Evolutionary conservation across 2,888 invertebrate species (phyloP).

Genomic region (Agrilus cyanescens): DNA sequence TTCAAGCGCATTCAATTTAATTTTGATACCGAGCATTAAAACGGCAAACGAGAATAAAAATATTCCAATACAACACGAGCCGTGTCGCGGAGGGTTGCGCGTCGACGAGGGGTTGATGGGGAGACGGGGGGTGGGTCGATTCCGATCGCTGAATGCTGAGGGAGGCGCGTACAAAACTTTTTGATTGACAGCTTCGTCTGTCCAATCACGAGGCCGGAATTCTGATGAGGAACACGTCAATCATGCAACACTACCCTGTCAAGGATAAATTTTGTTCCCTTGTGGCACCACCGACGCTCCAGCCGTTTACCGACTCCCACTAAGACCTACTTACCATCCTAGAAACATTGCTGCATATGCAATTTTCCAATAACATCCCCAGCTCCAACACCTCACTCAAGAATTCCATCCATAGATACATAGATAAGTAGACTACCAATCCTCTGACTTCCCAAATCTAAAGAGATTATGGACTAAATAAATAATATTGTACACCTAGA

Average conservation of each 20-base stretch:
- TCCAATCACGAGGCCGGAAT: slow-evolving; percentile 65
- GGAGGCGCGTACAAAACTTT: slow-evolving; percentile 39
- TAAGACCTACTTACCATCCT: too few species aligned
- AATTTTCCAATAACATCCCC: too few species aligned
- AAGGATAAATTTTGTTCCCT: slow-evolving; percentile 16
- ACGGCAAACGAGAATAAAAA: slow-evolving; percentile 32
- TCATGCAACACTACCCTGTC: slow-evolving; percentile 37
- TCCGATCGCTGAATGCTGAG: slow-evolving; percentile 22
- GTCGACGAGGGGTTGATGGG: slow-evolving; percentile 12
- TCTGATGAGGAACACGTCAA: slow-evolving; percentile 70
- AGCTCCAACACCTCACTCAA: too few species aligned
- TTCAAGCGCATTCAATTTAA: slow-evolving; percentile 27
- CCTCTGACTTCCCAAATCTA: too few species aligned
- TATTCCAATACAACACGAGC: slow-evolving; percentile 32
- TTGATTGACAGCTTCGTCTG: slow-evolving; percentile 73
- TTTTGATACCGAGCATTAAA: slow-evolving; percentile 35
- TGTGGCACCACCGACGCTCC: not conserved
- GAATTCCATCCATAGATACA: too few species aligned
- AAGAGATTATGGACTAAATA: too few species aligned
- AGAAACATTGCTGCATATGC: too few species aligned
- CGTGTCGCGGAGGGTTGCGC: slow-evolving; percentile 24
- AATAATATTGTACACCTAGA: too few species aligned
- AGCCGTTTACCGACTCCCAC: too few species aligned
- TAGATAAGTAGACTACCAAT: too few species aligned
- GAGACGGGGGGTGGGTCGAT: slow-evolving; percentile 20